Conservation (phyloP, 2,797 vertebrate genomes). For the Decapterus maruadsi region DNA sequence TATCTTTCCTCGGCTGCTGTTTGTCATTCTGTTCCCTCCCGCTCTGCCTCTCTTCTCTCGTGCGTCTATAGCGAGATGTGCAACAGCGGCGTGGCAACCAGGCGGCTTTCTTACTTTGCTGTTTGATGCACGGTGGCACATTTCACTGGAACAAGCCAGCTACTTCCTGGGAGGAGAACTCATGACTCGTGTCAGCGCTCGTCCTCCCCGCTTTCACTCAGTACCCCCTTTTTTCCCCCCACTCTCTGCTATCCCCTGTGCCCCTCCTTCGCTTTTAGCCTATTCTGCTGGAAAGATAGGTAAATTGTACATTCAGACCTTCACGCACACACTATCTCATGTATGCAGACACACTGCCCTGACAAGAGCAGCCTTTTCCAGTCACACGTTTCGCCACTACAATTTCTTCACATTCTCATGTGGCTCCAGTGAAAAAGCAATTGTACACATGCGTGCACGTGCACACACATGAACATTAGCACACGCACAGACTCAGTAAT, state of each 20-base stretch:
- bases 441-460: conserved; percentile 12
- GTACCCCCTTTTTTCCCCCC: conserved; percentile 49
- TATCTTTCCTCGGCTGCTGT: conserved; percentile 51
- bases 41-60: conserved; percentile 3
- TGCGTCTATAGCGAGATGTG: conserved; percentile 55
- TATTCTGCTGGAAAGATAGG: conserved; percentile 62
- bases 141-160: conserved; percentile 56
- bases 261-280: conserved; percentile 59
- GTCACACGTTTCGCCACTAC: conserved; percentile 45
- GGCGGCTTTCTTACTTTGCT: conserved; percentile 41
- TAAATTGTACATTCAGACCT: conserved; percentile 59
- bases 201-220: conserved; percentile 52
- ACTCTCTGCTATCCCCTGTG: conserved; percentile 39
- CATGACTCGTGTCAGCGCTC: conserved; percentile 58
- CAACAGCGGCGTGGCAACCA: conserved; percentile 34
- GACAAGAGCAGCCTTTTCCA: conserved; percentile 56
- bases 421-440: conserved; percentile 41
- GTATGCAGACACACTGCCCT: conserved; percentile 49
- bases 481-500: conserved; percentile 55
- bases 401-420: conserved; percentile 51
- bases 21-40: conserved; percentile 23
- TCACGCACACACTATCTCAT: conserved; percentile 46
- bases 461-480: conserved; percentile 31
- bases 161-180: conserved; percentile 49
- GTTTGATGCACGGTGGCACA: conserved; percentile 67